A percentile compares a stretch with the other conserved stretches of the same genome.
phyloP scores from a whole-genome alignment of 2,888 invertebrate genomes.

The Busseola fusca region DNA sequence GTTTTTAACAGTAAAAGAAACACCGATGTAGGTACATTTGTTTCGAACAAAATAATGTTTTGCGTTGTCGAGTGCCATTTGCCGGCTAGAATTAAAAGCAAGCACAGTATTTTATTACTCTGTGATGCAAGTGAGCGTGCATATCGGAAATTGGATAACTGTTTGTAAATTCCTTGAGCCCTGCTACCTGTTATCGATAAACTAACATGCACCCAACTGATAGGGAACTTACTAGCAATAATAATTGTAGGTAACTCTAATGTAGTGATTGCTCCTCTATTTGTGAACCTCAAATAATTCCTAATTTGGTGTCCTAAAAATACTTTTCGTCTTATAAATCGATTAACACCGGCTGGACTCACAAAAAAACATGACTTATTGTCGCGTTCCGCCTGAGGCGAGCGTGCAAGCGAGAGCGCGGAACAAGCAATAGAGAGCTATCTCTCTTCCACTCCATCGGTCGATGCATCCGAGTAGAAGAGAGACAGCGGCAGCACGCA shows the following conservation, averaged over 20 bases:
- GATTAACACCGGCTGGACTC: too few relatives aligned
- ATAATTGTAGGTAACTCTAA: background rate
- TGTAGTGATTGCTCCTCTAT: background rate
- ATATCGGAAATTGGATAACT: conserved; percentile 32
- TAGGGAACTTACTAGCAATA: background rate
- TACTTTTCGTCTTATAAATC: too few relatives aligned
- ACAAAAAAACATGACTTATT: too few relatives aligned
- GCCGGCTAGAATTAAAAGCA: background rate
- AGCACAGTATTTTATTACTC: background rate
- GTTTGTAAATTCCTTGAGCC: background rate
- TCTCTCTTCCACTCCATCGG: too few relatives aligned
- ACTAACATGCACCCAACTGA: conserved; percentile 7
- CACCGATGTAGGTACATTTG: background rate
- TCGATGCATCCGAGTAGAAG: too few relatives aligned
- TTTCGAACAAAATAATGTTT: conserved; percentile 4
- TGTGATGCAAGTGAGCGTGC: conserved; percentile 2
- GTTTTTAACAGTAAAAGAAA: conserved; percentile 15
- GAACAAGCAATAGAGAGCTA: too few relatives aligned
- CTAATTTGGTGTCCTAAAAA: background rate
- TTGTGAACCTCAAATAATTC: background rate
- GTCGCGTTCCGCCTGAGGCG: too few relatives aligned
- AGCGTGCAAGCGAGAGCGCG: too few relatives aligned
- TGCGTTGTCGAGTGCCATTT: background rate
- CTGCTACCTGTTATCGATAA: background rate
- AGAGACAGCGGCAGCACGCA: too few relatives aligned